These are phyloP conservation scores for Pseudobourletiella spinata DNA, from an alignment of 1,140 invertebrate genomes.

Conservation along the genomic window DNA sequence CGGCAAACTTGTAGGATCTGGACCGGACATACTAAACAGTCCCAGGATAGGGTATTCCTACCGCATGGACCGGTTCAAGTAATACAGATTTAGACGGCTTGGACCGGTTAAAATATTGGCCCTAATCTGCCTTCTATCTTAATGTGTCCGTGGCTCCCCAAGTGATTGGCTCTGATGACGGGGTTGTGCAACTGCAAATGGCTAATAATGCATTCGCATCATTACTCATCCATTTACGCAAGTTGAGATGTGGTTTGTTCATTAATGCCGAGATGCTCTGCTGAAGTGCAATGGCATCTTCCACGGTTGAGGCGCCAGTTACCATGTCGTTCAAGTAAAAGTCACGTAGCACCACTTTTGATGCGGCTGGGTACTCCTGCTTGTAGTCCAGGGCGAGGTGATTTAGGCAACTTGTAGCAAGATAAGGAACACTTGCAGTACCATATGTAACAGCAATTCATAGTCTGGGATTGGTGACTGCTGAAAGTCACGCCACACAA, in stretches of 20 bases:
- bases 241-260: not conserved
- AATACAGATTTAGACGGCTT: too few relatives aligned
- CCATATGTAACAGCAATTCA: constrained; percentile 38
- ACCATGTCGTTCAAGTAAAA: not conserved
- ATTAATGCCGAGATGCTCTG: constrained; percentile 7
- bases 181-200: not conserved
- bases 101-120: too few relatives aligned
- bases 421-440: constrained; percentile 36
- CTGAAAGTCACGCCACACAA: constrained; percentile 39
- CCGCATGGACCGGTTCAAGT: too few relatives aligned
- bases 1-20: too few relatives aligned
- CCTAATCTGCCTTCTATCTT: too few relatives aligned
- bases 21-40: too few relatives aligned
- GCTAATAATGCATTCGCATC: not conserved
- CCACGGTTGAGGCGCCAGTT: not conserved
- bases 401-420: constrained; percentile 37
- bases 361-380: not conserved
- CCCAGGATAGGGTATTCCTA: too few relatives aligned
- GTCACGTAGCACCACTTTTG: not conserved
- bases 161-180: not conserved
- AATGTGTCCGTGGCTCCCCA: not conserved
- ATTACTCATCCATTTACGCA: constrained; percentile 4
- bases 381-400: constrained; percentile 32
- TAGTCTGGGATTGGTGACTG: not conserved
- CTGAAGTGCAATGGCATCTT: constrained; percentile 23